Base-by-base conservation (phyloP, 2,797 vertebrate genomes). In the Phoebastria nigripes region DNA sequence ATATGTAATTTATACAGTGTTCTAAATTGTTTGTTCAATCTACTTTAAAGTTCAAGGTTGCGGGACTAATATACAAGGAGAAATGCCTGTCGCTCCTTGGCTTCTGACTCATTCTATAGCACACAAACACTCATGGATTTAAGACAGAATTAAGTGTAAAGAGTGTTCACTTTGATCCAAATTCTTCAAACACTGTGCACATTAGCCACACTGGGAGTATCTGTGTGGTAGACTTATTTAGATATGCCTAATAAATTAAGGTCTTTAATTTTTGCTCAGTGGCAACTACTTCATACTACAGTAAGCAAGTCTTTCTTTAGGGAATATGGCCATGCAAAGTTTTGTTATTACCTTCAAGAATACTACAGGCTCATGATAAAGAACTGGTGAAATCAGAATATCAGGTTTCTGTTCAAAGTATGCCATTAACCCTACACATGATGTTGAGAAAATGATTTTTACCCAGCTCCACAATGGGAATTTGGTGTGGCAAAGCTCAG, bases 11-110 rank as follows among this genome's bases (percentile, higher is more conserved):
- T 94, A 69, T 93, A 39, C 31, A 67, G 42, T 74, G 20, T 51
- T 80, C 29, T 20, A 86, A 62, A 92, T 22, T 65, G 28, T 77
- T 86, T 86, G 37, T 58, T 47, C 20, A 35, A 12, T 41, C 16
- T 91, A 17, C 24, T 89, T 93, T 87, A 71, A 96, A 90, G 87
- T 89, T 96, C 79, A 92, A 89, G 56, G 54, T 93, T 82, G 46
- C 11, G 52, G 8, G 15, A 41, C 35, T 82, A 83, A 80, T 47
- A 49, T 6, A 35, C 2, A 63, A 92, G 16, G 4, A 65, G 11
- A 25, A 94, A 77, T 44, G 74, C 26, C 29, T 62, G 22, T 61
- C 31, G 22, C 3, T 89, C 16, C 8, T 67, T 69, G n/a, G 2
- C 5, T 66, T 46, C 31, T 62, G 11, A 33, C 17, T 87, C n/a